Conservation (phyloP, 2,113 vertebrate genomes). For the Neolamprologus hecqui region DNA sequence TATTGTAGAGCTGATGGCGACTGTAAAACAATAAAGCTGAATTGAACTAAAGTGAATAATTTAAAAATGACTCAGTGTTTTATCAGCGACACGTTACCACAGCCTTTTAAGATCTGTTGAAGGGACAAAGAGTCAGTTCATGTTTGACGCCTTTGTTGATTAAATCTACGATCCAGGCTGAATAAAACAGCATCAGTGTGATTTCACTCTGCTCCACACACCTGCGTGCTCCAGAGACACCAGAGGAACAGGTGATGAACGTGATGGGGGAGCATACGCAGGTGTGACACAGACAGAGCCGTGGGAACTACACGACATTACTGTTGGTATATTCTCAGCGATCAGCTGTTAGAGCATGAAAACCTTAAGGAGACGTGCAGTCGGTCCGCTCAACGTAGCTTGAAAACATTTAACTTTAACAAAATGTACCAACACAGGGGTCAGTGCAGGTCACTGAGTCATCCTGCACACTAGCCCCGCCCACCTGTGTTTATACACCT, state of each 20-base stretch:
- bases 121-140: neutral
- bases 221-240: accelerated
- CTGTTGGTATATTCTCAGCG: neutral
- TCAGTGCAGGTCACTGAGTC: neutral
- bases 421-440: neutral
- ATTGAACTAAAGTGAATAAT: neutral
- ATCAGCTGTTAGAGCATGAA: neutral
- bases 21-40: neutral
- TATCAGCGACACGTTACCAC: neutral
- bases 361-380: neutral
- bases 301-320: accelerated
- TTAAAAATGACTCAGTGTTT: neutral
- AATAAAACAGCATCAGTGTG: accelerated
- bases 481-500: neutral
- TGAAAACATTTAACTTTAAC: neutral
- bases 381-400: neutral
- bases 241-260: accelerated
- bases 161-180: accelerated
- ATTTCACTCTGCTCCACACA: neutral
- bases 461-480: neutral
- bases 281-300: neutral
- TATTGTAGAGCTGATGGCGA: neutral
- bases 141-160: neutral
- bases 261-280: neutral
- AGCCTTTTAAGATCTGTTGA: neutral